Evolutionary conservation across 2,888 invertebrate species (phyloP), one percentile per base, ranked within the genome.

Genomic region (Amphimallon solstitiale): DNA sequence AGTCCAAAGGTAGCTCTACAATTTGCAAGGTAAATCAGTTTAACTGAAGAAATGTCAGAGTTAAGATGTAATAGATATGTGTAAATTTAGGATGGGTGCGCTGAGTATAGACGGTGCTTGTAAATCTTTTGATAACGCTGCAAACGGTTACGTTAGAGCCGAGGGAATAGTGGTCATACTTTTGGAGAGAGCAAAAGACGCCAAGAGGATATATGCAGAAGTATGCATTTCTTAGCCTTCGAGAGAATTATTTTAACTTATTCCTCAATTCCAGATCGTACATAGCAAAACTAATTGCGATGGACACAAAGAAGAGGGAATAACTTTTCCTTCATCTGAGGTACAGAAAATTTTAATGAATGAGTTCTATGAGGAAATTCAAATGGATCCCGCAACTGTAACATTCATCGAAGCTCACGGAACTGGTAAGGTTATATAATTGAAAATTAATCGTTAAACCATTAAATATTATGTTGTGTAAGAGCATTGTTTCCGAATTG

Each of bases 111-210:
- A 96, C 70, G 97, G 98, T 0, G 87, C 87, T 52, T 97, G 97
- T 82, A 94, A 94, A 77, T 91, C 93, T 45, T 98, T 98, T 78
- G 98, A 98, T 82, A 89, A 89, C 69, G 86, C 87, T 52, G 93
- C 92, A 15, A 87, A 90, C 74, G 95, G 95, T 0, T 95, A 94
- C 74, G 91, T 90, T 0, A 87, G 95, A n/a, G 90, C 93, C 10
- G 95, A 95, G 80, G 89, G 92, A 0, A 84, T 93, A 1, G 88
- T 87, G 3, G 89, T 89, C 0, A 76, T 91, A 35, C 88, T 90
- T 73, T 77, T 95, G 15, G 94, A 95, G 79, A 92, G 89, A 73
- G 86, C 80, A 0, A 79, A 80, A 67, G 76, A 80, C 56, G 84
- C 86, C 0, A 83, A 80, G 63, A 76, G 88, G 40, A 78, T 85